Percentiles rank a stretch among this genome's conserved stretches.
Evolutionary conservation across 1,140 invertebrate genomes (phyloP).

Genomic region (Zaprionus kolodkinae): DNA sequence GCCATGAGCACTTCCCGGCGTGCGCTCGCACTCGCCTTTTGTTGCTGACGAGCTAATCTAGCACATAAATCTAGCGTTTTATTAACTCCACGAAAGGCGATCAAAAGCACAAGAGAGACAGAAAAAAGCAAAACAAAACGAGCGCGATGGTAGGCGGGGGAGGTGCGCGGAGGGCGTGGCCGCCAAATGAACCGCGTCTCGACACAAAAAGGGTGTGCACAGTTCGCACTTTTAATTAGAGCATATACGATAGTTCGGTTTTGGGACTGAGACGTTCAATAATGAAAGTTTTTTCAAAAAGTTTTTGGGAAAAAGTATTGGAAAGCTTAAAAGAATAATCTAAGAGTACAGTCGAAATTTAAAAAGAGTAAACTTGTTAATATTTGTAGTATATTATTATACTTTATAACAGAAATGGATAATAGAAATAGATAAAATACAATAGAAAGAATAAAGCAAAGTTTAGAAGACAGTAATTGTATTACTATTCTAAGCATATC

Average conservation of each 20-base stretch:
- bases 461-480: too few species aligned
- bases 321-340: not conserved
- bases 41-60: conserved; percentile 73
- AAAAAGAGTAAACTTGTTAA: not conserved
- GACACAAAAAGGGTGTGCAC: conserved; percentile 26
- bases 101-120: conserved; percentile 48
- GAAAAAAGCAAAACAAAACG: not conserved
- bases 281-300: conserved; percentile 8
- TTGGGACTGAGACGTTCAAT: conserved; percentile 5
- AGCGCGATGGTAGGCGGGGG: not conserved
- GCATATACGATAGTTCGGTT: conserved; percentile 18
- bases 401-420: too few species aligned
- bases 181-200: conserved; percentile 27
- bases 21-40: conserved; percentile 30
- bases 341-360: not conserved
- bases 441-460: too few species aligned
- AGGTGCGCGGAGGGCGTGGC: conserved; percentile 2
- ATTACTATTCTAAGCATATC: too few species aligned
- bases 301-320: not conserved
- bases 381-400: not conserved
- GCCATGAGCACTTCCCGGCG: conserved; percentile 35
- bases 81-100: conserved; percentile 66
- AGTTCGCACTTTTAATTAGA: conserved; percentile 51
- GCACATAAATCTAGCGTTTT: conserved; percentile 77
- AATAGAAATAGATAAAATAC: too few species aligned